Evolutionary conservation across 2,113 vertebrate genomes (phyloP), one percentile per base, ranked within the genome.

Genomic region (Mustela lutreola): DNA sequence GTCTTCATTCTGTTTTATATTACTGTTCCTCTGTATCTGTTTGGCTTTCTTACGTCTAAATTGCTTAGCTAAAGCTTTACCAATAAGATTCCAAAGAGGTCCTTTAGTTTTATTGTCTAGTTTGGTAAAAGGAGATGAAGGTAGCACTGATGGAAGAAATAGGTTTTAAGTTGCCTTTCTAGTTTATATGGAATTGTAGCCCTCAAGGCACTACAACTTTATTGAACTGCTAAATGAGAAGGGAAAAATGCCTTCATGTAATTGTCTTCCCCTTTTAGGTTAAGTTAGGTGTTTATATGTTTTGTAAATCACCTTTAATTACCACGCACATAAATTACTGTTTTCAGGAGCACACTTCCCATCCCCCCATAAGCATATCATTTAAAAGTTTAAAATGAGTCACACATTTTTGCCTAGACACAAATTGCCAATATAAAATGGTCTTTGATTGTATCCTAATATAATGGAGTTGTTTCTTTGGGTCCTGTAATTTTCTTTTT

Each of bases 271-370:
- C 65, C 89, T 36, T 14, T 80, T 93, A 94, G 94, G 96, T 97
- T 96, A 96, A 93, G 91, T 96, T 91, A 97, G 95, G 97, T 97
- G 91, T 98, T 98, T 95, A 97, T 97, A 95, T 95, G 88, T 98
- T 97, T 98, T 97, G 91, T 97, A 98, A 96, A 96, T 98, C 95
- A 97, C 90, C 80, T 98, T 96, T 98, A 97, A 97, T 96, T 96
- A 97, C 76, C 71, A 76, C 15, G 33, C 91, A 91, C 95, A 96
- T 96, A 98, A 97, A 97, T 95, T 97, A 88, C 83, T 97, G 53
- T 97, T 95, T 97, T 97, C 95, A 91, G 94, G 82, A 95, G 9
- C 28, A 81, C 79, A 79, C 65, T 60, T 88, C n/a, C 24, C 33
- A 67, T 75, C 6, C 24, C 36, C 48, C 65, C 22, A 56, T 89